Percentiles rank a stretch among this genome's conserved stretches.
Conservation (phyloP, 2,797 vertebrate species). For the Pipistrellus pipistrellus region DNA sequence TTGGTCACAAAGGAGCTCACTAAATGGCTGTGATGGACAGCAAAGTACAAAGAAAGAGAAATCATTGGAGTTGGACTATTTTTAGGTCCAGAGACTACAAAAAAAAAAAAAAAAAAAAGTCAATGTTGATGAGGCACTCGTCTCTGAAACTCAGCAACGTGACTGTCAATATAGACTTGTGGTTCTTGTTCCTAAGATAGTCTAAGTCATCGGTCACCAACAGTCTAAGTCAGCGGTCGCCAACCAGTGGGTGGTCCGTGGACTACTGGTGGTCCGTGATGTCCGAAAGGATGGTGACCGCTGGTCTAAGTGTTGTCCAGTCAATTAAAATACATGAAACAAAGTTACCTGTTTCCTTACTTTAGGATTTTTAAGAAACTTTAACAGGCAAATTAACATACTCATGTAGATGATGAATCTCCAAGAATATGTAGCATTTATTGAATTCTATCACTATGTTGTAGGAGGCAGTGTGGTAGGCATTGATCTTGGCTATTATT, state of each 20-base stretch:
- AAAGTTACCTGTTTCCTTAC: slow-evolving; percentile 32
- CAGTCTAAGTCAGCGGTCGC: background rate
- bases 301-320: background rate
- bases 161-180: background rate
- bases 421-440: background rate
- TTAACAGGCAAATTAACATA: background rate
- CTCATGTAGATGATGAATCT: background rate
- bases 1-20: background rate
- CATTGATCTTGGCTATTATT: background rate
- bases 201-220: background rate
- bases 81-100: slow-evolving; percentile 36
- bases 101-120: slow-evolving; percentile 17
- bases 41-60: slow-evolving; percentile 29
- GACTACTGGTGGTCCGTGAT: no score
- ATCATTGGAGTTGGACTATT: slow-evolving; percentile 1
- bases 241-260: no score
- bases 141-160: background rate
- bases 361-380: slow-evolving; percentile 31
- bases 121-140: background rate
- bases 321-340: background rate
- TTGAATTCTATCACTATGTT: background rate
- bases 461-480: background rate
- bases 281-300: no score
- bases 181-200: slow-evolving; percentile 37
- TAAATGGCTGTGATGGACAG: slow-evolving; percentile 2